Percentiles rank a stretch among this genome's conserved stretches.
Evolutionary conservation across 1,140 invertebrate species (phyloP).

Genomic region (Dolichoris vasculosae): DNA sequence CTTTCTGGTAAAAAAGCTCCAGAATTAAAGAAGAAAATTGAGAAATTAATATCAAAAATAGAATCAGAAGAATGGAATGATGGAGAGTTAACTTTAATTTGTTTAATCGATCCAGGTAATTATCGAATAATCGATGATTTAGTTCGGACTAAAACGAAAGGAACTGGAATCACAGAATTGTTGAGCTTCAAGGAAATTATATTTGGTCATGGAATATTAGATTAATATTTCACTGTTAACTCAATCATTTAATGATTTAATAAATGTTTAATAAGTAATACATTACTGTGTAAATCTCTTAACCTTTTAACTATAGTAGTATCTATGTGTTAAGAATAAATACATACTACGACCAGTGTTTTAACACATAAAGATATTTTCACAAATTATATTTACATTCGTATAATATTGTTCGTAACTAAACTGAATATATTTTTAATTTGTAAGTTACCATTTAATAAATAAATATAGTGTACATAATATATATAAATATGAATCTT

Average conservation of each 20-base stretch:
- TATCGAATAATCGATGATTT: slow-evolving; percentile 92
- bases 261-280: not conserved
- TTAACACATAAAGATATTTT: slow-evolving; percentile 47
- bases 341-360: not conserved
- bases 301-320: not conserved
- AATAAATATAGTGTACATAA: slow-evolving; percentile 52
- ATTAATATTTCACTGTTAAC: slow-evolving; percentile 55
- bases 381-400: slow-evolving; percentile 52
- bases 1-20: slow-evolving; percentile 87
- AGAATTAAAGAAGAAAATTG: slow-evolving; percentile 85
- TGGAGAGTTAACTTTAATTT: slow-evolving; percentile 85
- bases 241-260: slow-evolving; percentile 23
- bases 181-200: slow-evolving; percentile 93
- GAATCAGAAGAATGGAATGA: slow-evolving; percentile 90
- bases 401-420: slow-evolving; percentile 50
- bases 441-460: slow-evolving; percentile 44
- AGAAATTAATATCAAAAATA: slow-evolving; percentile 81
- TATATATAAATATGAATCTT: slow-evolving; percentile 51
- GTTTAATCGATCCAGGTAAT: slow-evolving; percentile 94
- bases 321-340: not conserved
- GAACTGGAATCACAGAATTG: slow-evolving; percentile 89
- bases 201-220: slow-evolving; percentile 89
- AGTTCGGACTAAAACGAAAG: slow-evolving; percentile 89
- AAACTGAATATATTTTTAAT: slow-evolving; percentile 48
- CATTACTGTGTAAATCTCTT: not conserved